These are phyloP conservation scores for Ormyrus pomaceus DNA, from an alignment of 2,888 invertebrate species.

Conservation along the genomic window DNA sequence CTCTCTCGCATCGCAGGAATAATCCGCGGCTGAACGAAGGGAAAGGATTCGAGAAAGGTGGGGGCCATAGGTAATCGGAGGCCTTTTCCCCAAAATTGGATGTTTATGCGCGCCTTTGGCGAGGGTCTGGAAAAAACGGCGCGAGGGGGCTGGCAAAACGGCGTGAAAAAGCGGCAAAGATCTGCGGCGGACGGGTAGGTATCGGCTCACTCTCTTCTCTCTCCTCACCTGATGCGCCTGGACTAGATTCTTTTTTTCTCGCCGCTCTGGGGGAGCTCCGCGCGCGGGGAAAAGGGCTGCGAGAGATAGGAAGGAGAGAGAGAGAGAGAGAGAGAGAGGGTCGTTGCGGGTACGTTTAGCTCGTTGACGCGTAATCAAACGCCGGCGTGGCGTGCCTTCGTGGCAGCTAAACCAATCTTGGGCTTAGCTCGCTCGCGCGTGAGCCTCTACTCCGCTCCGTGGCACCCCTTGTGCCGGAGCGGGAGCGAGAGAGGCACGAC, in stretches of 20 bases:
- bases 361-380: slow-evolving; percentile 74
- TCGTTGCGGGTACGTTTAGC: slow-evolving; percentile 65
- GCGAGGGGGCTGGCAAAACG: slow-evolving; percentile 6
- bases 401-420: slow-evolving; percentile 75
- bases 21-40: neutral
- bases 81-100: slow-evolving; percentile 61
- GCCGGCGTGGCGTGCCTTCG: slow-evolving; percentile 72
- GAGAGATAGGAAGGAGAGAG: slow-evolving; percentile 52
- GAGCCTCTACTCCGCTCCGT: slow-evolving; percentile 59
- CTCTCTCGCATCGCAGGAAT: neutral
- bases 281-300: slow-evolving; percentile 23
- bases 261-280: slow-evolving; percentile 36
- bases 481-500: slow-evolving; percentile 48
- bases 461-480: slow-evolving; percentile 60
- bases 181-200: slow-evolving; percentile 61
- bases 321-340: slow-evolving; percentile 54
- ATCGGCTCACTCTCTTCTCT: slow-evolving; percentile 55
- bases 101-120: slow-evolving; percentile 58
- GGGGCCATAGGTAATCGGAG: slow-evolving; percentile 58
- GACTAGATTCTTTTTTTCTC: slow-evolving; percentile 62
- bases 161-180: slow-evolving; percentile 13
- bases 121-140: slow-evolving; percentile 39
- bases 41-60: neutral
- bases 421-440: slow-evolving; percentile 72
- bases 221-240: slow-evolving; percentile 67